Conservation (phyloP, 1,140 invertebrate genomes). For the Polyergus mexicanus region DNA sequence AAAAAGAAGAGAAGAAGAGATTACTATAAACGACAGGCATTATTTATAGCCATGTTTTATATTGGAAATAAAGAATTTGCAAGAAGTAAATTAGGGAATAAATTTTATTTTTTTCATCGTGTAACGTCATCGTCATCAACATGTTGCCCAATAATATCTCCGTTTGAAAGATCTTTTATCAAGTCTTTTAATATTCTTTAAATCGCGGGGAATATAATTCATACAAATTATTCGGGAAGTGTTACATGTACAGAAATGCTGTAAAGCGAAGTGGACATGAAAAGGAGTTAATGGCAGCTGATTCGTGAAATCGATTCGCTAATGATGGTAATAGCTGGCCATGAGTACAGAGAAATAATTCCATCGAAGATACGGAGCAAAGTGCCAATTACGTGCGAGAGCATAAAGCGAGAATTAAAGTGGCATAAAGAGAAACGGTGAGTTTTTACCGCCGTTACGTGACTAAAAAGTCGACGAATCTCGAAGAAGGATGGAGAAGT, state of each 20-base stretch:
- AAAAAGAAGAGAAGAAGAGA: too few species aligned
- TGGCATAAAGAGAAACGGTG: constrained; percentile 52
- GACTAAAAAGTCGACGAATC: constrained; percentile 30
- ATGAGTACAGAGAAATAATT: constrained; percentile 40
- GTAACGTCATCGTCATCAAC: not conserved
- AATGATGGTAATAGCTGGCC: constrained; percentile 37
- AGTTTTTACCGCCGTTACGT: constrained; percentile 65
- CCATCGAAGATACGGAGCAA: constrained; percentile 57
- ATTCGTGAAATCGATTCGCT: constrained; percentile 39
- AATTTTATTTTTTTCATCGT: not conserved
- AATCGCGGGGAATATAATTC: not conserved
- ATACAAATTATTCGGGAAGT: constrained; percentile 25
- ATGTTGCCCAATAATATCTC: not conserved
- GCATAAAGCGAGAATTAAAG: constrained; percentile 62
- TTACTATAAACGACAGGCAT: constrained; percentile 2
- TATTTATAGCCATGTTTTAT: constrained; percentile 21
- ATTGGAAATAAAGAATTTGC: not conserved
- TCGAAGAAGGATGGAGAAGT: not conserved
- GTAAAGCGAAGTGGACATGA: not conserved
- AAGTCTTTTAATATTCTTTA: not conserved
- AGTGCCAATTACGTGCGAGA: constrained; percentile 61
- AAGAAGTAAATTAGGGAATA: not conserved
- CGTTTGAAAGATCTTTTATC: not conserved
- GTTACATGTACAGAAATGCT: constrained; percentile 4
- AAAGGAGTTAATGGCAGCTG: constrained; percentile 41